Evolutionary conservation across 2,888 invertebrate species (phyloP), one percentile per base, ranked within the genome.

Genomic region (Tachystola acroxantha): DNA sequence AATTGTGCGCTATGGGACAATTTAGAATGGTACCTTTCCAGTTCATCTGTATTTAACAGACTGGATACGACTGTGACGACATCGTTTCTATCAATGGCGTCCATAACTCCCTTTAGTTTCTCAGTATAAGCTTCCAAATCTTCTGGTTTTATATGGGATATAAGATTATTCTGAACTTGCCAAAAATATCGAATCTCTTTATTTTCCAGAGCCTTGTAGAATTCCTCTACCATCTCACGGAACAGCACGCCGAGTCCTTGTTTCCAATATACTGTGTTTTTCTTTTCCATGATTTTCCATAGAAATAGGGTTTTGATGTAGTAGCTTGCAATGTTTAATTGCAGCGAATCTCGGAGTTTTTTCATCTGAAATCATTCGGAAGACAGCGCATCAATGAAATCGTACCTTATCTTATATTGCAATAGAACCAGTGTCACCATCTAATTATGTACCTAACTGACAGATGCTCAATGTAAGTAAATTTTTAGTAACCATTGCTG

Each of bases 251-350:
- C 73, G 2, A 72, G 26, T 37, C 67, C 76, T 30, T 57, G 68
- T 43, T 70, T 58, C 82, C 82, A 82, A 45, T 63, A 80, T 7
- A 56, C 61, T 28, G 71, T 70, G 37, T 70, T 59, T 5, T 65
- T 55, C 10, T 49, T 55, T 1, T 59, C 55, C 3, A 66, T 51
- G 1, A 76, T 58, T 57, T 81, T 76, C 72, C 87, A 84, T 7
- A 89, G 63, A 44, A 86, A 86, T 1, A 89, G 49, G 0, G 89
- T 89, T 55, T 90, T 90, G 28, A 90, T 88, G 48, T 86, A 89
- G 51, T 90, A 90, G 44, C 90, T 90, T 0, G 88, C 84, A 25
- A 90, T 76, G 1, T 53, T 59, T 32, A 88, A 74, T 1, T 71
- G 57, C 2, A 77, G 61, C 0, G 62, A 64, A 46, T 89, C 88